Conservation (phyloP, 2,797 vertebrate species). For the Esox lucius region DNA sequence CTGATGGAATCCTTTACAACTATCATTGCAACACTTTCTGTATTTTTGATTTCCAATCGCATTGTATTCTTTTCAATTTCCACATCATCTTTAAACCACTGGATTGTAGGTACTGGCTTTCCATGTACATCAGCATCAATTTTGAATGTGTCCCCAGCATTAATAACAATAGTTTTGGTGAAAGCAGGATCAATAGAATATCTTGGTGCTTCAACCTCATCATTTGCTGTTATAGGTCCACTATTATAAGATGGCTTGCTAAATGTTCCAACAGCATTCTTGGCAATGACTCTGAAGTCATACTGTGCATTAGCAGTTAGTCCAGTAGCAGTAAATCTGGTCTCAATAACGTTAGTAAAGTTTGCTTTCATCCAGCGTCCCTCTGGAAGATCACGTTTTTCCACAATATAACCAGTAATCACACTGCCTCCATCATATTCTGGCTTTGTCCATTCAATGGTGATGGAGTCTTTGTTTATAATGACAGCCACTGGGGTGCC, state of each 20-base stretch:
- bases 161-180: conserved; percentile 87
- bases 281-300: conserved; percentile 98
- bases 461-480: conserved; percentile 89
- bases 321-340: conserved; percentile 89
- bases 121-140: conserved; percentile 93
- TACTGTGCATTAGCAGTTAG: conserved; percentile 95
- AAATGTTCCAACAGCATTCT: conserved; percentile 91
- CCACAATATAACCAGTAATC: conserved; percentile 93
- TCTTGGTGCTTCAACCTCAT: conserved; percentile 90
- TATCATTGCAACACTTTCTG: conserved; percentile 87
- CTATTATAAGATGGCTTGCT: conserved; percentile 97
- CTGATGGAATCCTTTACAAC: conserved; percentile 90
- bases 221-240: conserved; percentile 93
- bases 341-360: conserved; percentile 97
- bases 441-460: conserved; percentile 94
- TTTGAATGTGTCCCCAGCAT: conserved; percentile 92
- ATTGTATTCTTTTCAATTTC: conserved; percentile 85
- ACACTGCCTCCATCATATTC: conserved; percentile 96
- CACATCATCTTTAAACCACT: conserved; percentile 94
- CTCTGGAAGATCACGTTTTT: conserved; percentile 96
- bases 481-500: conserved; percentile 90
- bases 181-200: conserved; percentile 96
- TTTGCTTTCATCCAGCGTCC: conserved; percentile 97
- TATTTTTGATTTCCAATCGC: conserved; percentile 90
- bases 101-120: conserved; percentile 89